Evolutionary conservation across 2,888 invertebrate species (phyloP), one percentile per base, ranked within the genome.

Genomic region (Hirtodrosophila trivittata): DNA sequence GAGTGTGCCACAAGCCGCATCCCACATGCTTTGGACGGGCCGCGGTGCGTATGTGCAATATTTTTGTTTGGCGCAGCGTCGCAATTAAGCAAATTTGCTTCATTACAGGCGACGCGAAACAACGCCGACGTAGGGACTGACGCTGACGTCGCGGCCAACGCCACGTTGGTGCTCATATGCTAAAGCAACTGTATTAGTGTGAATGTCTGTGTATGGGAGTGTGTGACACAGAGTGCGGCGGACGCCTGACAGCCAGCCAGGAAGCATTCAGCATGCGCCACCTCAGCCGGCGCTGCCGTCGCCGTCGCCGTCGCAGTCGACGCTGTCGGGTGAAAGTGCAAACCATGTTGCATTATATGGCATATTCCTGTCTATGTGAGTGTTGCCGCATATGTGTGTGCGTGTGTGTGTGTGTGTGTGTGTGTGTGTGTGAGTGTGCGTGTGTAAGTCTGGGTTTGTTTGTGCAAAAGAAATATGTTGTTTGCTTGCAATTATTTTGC

Each of bases 401-500:
- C 25, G 25, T 52, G 13, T 46, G 18, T 26, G 8, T 46, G 12
- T 37, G 13, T 45, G 33, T 38, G 12, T 16, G 5, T 33, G 28
- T 41, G n/a, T 46, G 10, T 13, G 9, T 37, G 21, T 1, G 33
- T 32, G 18, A 25, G 45, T 14, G 25, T 55, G 7, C 37, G 28
- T 38, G 28, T 32, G 25, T 13, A n/a, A n/a, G 10, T 47, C 26
- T 47, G 55, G 28, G 41, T 43, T 35, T 59, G 47, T 51, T 55
- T 58, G 68, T 64, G 64, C 63, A 54, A 65, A 76, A 62, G 62
- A 76, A 75, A 75, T 68, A 68, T 72, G 73, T 68, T 75, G 68
- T 75, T 76, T 76, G 75, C 75, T 69, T 76, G 75, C 74, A 75
- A 75, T 75, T 75, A 75, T 75, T 75, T 76, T 75, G 75, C 77